Conservation (phyloP, 2,797 vertebrate species). For the Helostoma temminkii region DNA sequence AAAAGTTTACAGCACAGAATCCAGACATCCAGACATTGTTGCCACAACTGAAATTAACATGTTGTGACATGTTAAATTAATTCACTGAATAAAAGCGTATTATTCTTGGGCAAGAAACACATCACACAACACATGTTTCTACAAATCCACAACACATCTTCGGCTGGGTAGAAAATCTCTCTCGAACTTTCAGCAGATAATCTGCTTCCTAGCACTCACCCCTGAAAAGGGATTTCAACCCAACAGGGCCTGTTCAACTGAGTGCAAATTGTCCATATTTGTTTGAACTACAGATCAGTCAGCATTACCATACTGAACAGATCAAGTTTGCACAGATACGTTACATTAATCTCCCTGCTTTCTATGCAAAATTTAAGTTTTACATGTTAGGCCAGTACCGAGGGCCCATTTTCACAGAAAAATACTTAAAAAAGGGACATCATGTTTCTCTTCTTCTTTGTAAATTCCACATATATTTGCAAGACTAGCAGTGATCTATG, state of each 20-base stretch:
- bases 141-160: not conserved
- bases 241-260: slow-evolving; percentile 13
- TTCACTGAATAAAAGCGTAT: no score
- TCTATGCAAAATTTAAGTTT: not conserved
- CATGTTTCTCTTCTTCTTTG: not conserved
- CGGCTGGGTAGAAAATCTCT: not conserved
- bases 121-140: no score
- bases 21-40: not conserved
- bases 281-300: not conserved
- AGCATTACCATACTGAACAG: not conserved
- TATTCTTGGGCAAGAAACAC: rapidly evolving
- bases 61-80: not conserved
- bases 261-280: not conserved
- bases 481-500: not conserved
- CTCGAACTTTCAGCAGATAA: not conserved
- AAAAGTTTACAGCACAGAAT: not conserved
- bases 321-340: not conserved
- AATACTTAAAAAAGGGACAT: not conserved
- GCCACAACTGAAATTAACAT: not conserved
- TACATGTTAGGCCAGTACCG: not conserved
- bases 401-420: not conserved
- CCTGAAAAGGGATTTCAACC: slow-evolving; percentile 15
- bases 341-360: slow-evolving; percentile 2
- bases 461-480: not conserved
- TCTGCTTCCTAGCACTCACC: slow-evolving; percentile 8